These are phyloP conservation scores for Caenorhabditis panamensis DNA, from an alignment of 2,888 invertebrate genomes.

Conservation along the genomic window DNA sequence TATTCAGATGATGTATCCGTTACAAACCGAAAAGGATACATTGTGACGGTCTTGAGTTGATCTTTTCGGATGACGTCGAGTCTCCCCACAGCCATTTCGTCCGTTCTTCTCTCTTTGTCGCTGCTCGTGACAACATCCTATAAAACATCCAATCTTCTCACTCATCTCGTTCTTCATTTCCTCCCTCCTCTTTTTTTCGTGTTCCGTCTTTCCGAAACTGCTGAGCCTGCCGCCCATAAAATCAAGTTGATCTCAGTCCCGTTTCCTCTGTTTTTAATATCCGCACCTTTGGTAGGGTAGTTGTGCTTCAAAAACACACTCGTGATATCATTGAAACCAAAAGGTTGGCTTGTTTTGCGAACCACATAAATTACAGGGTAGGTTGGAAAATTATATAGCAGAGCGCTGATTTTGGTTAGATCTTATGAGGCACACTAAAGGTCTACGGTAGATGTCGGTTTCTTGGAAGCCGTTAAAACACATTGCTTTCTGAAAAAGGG, in stretches of 20 bases:
- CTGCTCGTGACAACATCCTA: constrained; percentile 7
- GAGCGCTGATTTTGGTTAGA: neutral
- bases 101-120: constrained; percentile 6
- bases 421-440: constrained; percentile 5
- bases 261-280: neutral
- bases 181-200: constrained; percentile 11
- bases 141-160: constrained; percentile 21
- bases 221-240: constrained; percentile 27
- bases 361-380: constrained; percentile 17
- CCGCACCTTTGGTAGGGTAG: neutral
- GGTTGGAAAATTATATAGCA: neutral
- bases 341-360: too few species aligned
- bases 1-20: constrained; percentile 5
- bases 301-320: neutral
- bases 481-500: too few species aligned
- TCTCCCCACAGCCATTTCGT: too few species aligned
- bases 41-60: constrained; percentile 36
- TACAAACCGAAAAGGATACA: constrained; percentile 27
- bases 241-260: constrained; percentile 7
- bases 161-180: neutral
- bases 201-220: too few species aligned
- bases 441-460: too few species aligned
- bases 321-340: neutral
- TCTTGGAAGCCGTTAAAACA: too few species aligned
- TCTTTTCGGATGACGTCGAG: constrained; percentile 34